Evolutionary conservation across 2,113 vertebrate species (phyloP).

Genomic region (Phrynosoma blainvillii): DNA sequence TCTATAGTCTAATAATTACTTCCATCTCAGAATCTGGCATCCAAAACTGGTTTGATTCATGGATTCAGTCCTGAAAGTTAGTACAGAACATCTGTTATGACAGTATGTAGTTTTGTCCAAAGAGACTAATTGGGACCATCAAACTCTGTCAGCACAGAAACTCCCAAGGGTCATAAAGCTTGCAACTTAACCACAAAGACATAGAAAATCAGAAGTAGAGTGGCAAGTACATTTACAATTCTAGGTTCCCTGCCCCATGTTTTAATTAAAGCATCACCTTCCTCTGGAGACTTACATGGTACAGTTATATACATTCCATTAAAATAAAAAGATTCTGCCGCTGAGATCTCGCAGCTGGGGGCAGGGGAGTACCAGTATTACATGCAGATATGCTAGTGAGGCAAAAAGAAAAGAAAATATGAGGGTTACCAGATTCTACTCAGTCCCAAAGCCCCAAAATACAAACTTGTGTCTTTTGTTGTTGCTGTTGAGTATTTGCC

Average conservation of each 20-base stretch:
- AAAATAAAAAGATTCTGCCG: slow-evolving; percentile 4
- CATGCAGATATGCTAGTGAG: not conserved
- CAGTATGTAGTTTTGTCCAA: not conserved
- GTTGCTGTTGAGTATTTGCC: not conserved
- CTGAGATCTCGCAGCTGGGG: not conserved
- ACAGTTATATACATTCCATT: not conserved
- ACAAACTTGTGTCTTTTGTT: slow-evolving; percentile 29
- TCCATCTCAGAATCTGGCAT: not conserved
- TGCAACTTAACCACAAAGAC: not conserved
- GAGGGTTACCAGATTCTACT: slow-evolving; percentile 20
- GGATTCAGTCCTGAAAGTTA: not conserved
- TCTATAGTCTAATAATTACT: not conserved
- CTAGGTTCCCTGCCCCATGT: slow-evolving; percentile 15
- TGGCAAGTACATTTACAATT: slow-evolving; percentile 22
- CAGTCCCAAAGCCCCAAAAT: not conserved
- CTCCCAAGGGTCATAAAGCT: not conserved
- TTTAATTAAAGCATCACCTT: not conserved
- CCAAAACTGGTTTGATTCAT: not conserved
- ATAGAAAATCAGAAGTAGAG: slow-evolving; percentile 23
- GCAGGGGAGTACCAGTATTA: not conserved
- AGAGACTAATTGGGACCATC: not conserved
- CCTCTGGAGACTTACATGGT: not conserved
- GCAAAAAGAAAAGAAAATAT: not conserved
- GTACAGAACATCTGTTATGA: not conserved
- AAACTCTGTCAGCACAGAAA: not conserved